phyloP scores from a whole-genome alignment of 2,888 invertebrate species.

The Eristalinus aeneus region DNA sequence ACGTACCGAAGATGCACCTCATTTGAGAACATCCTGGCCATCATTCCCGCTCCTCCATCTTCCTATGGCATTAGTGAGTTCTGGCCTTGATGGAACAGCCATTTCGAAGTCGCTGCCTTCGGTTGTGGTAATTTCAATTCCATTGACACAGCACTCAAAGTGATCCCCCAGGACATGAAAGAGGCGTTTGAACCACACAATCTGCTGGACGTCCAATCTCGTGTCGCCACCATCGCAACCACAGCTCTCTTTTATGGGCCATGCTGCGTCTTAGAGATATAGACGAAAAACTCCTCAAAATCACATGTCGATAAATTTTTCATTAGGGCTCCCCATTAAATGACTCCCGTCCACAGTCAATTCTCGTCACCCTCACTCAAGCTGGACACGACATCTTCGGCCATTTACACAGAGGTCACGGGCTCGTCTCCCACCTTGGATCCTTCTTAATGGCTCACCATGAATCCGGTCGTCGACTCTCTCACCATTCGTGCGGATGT shows the following conservation, averaged over 20 bases:
- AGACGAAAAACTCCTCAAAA: background rate
- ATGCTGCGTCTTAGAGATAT: background rate
- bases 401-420: conserved; percentile 9
- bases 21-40: no score
- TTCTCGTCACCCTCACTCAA: conserved; percentile 35
- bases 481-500: background rate
- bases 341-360: conserved; percentile 46
- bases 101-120: background rate
- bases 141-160: background rate
- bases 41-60: no score
- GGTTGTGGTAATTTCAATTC: background rate
- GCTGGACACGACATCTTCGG: conserved; percentile 20
- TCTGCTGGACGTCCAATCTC: background rate
- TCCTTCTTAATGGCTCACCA: conserved; percentile 30
- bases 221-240: background rate
- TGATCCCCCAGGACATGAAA: background rate
- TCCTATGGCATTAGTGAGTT: no score
- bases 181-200: background rate
- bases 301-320: conserved; percentile 55
- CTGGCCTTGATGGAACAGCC: no score
- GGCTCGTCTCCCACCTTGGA: conserved; percentile 28
- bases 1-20: no score
- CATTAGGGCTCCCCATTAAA: conserved; percentile 40
- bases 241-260: background rate
- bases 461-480: background rate